phyloP scores from a whole-genome alignment of 2,113 vertebrate species.

The Gambusia affinis region DNA sequence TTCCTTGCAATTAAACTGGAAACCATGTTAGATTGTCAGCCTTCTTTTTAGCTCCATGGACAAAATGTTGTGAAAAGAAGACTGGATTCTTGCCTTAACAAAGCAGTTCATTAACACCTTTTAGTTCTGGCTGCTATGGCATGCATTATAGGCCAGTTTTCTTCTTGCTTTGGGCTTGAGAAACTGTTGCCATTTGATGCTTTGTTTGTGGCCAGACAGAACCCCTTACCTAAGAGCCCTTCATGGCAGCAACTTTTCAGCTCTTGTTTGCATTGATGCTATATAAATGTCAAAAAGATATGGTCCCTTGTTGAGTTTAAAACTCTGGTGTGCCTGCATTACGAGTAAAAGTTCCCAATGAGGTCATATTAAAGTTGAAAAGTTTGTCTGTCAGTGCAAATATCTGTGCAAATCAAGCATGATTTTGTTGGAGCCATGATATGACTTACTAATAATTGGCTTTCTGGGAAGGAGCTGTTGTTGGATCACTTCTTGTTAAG shows the following conservation, averaged over 20 bases:
- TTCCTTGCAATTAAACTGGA: background rate
- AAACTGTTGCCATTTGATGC: constrained; percentile 63
- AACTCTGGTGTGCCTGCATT: constrained; percentile 3
- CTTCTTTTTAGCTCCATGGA: background rate
- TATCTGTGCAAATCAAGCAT: constrained; percentile 22
- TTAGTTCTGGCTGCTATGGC: constrained; percentile 39
- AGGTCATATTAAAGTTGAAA: constrained; percentile 40
- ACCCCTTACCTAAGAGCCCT: constrained; percentile 32
- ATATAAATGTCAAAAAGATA: constrained; percentile 32
- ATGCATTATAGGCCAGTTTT: constrained; percentile 30
- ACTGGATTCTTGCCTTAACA: constrained; percentile 1
- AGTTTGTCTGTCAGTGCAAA: constrained; percentile 40
- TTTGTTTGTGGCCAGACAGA: constrained; percentile 38
- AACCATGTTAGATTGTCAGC: background rate
- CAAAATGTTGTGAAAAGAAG: constrained; percentile 8
- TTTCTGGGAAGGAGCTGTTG: constrained; percentile 25
- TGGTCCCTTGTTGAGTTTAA: constrained; percentile 27
- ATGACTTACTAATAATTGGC: constrained; percentile 14
- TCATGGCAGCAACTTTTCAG: constrained; percentile 18
- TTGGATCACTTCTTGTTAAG: constrained; percentile 16
- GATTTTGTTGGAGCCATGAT: constrained; percentile 30
- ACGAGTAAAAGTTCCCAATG: constrained; percentile 23
- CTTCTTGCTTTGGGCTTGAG: constrained; percentile 30
- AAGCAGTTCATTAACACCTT: constrained; percentile 31
- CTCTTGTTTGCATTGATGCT: constrained; percentile 24